Base-by-base conservation (phyloP, 2,888 invertebrate genomes). In the Agrochola macilenta region DNA sequence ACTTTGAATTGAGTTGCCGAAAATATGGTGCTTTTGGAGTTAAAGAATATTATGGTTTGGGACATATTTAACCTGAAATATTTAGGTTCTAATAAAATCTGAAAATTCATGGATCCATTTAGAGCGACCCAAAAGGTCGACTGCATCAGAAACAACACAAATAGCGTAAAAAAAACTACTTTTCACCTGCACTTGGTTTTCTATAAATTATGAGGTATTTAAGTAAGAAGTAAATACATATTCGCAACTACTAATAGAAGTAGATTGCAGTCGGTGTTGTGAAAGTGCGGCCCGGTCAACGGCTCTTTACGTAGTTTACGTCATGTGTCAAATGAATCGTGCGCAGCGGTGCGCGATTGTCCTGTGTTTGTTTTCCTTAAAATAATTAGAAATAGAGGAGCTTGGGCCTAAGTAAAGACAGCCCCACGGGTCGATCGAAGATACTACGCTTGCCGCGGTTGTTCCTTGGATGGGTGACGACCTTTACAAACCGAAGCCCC, bases 241-340 rank as follows among this genome's bases (percentile, higher is more conserved):
- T 83, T 85, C 26, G 74, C 76, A 71, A 65, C 76, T 69, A 63
- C 65, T 76, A 78, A 81, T 79, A 79, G 68, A 81, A 81, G 72
- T 81, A 69, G 65, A 76, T 68, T 80, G 78, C 78, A 70, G 74
- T 69, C 65, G 66, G 69, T 79, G 80, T 88, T 90, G 92, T 91
- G 93, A 93, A 93, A 93, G 93, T 93, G 89, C 89, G 88, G 87
- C 88, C 69, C 89, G 93, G 93, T 92, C 93, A 93, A 89, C 91
- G 91, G 91, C 92, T 88, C 85, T 91, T 89, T 90, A 89, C 91
- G 89, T 90, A 90, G 91, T 91, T 90, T 89, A 89, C 91, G 90
- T 91, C 92, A 92, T 81, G 79, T 78, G 78, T 80, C 85, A 82
- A 82, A 76, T 83, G 69, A 85, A 76, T 86, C 83, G 83, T 79